phyloP scores from a whole-genome alignment of 92 coral and sea anemone genomes.

The Galaxea fascicularis region DNA sequence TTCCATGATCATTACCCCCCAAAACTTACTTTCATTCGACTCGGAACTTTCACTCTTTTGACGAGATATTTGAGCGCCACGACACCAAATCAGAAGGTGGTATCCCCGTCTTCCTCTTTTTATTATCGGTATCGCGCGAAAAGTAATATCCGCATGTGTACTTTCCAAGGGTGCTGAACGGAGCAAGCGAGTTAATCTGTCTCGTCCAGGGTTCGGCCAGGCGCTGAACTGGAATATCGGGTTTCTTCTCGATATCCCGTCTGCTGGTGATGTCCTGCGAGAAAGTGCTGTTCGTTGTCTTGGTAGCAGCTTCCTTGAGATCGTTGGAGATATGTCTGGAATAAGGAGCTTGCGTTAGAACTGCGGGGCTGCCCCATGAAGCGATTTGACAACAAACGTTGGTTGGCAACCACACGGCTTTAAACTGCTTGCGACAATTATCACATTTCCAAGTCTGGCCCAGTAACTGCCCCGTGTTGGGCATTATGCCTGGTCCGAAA shows the following conservation, averaged over 20 bases:
- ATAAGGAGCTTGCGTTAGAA: conserved; percentile 62
- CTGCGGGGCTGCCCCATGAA: conserved; percentile 43
- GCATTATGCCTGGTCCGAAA: conserved; percentile 64
- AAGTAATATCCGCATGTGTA: conserved; percentile 95
- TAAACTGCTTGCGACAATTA: conserved; percentile 85
- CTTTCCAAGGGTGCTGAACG: conserved; percentile 93
- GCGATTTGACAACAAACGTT: conserved; percentile 84
- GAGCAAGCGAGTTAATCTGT: conserved; percentile 89
- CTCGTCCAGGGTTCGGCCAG: conserved; percentile 70
- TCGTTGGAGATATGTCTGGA: conserved; percentile 72
- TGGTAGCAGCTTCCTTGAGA: conserved; percentile 39
- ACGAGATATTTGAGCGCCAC: conserved; percentile 73
- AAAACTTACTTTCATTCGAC: background rate
- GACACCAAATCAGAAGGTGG: conserved; percentile 97
- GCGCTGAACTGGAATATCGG: conserved; percentile 51
- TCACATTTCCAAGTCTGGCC: conserved; percentile 89
- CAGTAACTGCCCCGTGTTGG: conserved; percentile 84
- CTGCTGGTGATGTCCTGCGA: conserved; percentile 35
- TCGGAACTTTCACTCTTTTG: too few relatives aligned
- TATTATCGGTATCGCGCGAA: conserved; percentile 88
- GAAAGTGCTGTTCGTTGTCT: conserved; percentile 26
- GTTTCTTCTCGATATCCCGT: conserved; percentile 1
- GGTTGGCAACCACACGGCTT: conserved; percentile 92
- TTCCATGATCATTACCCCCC: background rate
- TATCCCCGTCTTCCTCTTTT: conserved; percentile 92